Evolutionary conservation across 2,888 invertebrate species (phyloP).

Genomic region (Tenthredo amoena): DNA sequence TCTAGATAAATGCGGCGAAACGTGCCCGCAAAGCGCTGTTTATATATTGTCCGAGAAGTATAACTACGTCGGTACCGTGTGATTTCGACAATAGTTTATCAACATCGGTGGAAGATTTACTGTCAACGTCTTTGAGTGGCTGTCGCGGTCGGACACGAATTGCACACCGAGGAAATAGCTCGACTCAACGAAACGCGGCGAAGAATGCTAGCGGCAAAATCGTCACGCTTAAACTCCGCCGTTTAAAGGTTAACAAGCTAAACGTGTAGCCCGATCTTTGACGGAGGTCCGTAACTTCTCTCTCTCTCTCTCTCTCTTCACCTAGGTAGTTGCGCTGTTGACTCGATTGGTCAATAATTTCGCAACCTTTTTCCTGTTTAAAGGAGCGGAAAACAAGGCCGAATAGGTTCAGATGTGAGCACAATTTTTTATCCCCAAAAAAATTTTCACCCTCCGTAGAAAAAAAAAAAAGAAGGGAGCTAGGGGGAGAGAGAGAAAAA

Average conservation of each 20-base stretch:
- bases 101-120: conserved; percentile 48
- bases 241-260: conserved; percentile 51
- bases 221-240: conserved; percentile 47
- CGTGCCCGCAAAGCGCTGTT: conserved; percentile 65
- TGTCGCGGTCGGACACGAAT: conserved; percentile 47
- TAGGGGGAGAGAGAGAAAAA: background rate
- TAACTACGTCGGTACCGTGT: background rate
- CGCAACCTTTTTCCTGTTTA: conserved; percentile 56
- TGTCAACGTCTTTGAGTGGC: conserved; percentile 54
- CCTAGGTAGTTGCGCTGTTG: background rate
- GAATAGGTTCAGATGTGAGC: conserved; percentile 54
- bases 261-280: conserved; percentile 48
- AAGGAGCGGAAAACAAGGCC: conserved; percentile 62
- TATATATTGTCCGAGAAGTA: conserved; percentile 27
- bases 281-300: conserved; percentile 14
- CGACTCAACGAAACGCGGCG: conserved; percentile 28
- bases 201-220: conserved; percentile 47
- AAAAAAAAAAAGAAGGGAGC: background rate
- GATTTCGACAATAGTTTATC: conserved; percentile 26
- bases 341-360: conserved; percentile 53
- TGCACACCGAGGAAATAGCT: conserved; percentile 43
- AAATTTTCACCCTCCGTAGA: conserved; percentile 53
- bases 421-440: conserved; percentile 58
- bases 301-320: background rate
- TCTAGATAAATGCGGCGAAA: conserved; percentile 76